Conservation (phyloP, 1,140 invertebrate species). For the Drosophila trapezifrons region DNA sequence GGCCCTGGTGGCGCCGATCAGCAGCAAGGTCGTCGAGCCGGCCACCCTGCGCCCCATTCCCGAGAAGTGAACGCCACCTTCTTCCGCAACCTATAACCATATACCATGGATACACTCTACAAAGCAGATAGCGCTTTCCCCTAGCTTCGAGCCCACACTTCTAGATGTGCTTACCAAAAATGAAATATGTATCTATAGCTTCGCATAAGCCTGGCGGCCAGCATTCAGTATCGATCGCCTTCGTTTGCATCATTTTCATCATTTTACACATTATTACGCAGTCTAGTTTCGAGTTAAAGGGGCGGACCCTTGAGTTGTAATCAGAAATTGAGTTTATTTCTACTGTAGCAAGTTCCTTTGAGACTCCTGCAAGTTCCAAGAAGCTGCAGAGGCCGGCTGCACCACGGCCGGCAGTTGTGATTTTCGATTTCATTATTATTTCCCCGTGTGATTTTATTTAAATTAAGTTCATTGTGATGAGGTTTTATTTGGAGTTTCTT, state of each 20-base stretch:
- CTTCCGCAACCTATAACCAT: slow-evolving; percentile 4
- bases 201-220: slow-evolving; percentile 24
- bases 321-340: slow-evolving; percentile 19
- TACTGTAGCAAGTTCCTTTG: slow-evolving; percentile 38
- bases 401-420: slow-evolving; percentile 30
- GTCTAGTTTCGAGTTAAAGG: slow-evolving; percentile 11
- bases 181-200: slow-evolving; percentile 19
- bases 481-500: slow-evolving; percentile 42
- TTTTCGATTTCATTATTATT: slow-evolving; percentile 47
- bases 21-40: slow-evolving; percentile 41
- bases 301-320: slow-evolving; percentile 21
- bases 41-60: slow-evolving; percentile 77
- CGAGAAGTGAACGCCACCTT: slow-evolving; percentile 59
- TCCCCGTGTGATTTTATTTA: slow-evolving; percentile 41
- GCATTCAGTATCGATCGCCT: slow-evolving; percentile 17
- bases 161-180: slow-evolving; percentile 59
- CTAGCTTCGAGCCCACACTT: slow-evolving; percentile 20
- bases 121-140: slow-evolving; percentile 25
- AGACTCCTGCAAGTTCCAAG: slow-evolving; percentile 40
- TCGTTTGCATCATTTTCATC: slow-evolving; percentile 13
- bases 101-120: slow-evolving; percentile 33
- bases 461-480: slow-evolving; percentile 47
- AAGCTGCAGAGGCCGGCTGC: slow-evolving; percentile 17
- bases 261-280: slow-evolving; percentile 1
- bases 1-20: slow-evolving; percentile 43